These are phyloP conservation scores for Sinhomidia bicolor DNA, from an alignment of 2,888 invertebrate species.

Conservation along the genomic window DNA sequence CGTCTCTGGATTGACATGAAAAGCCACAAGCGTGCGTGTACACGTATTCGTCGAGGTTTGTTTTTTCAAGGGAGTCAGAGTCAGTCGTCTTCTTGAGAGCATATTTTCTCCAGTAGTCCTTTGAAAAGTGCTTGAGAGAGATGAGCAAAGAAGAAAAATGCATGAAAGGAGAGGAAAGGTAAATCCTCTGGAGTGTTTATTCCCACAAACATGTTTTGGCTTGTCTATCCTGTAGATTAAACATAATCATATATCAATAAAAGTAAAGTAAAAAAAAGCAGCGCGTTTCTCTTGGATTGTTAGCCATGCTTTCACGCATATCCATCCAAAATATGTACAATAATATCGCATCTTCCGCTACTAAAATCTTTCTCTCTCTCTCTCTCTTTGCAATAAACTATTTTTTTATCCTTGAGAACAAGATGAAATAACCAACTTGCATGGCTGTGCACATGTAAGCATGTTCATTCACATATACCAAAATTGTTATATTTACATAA, in stretches of 20 bases:
- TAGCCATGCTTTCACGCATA: too few relatives aligned
- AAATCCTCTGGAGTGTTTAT: constrained; percentile 64
- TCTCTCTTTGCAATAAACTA: too few relatives aligned
- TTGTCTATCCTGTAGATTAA: neutral
- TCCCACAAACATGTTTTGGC: constrained; percentile 5
- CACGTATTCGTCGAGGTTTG: neutral
- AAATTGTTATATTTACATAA: constrained; percentile 13
- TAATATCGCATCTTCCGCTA: too few relatives aligned
- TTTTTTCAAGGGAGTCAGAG: neutral
- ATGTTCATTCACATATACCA: too few relatives aligned
- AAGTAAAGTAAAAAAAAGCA: too few relatives aligned
- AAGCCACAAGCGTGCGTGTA: neutral
- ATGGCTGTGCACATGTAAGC: too few relatives aligned
- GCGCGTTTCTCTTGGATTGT: too few relatives aligned
- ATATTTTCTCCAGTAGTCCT: neutral
- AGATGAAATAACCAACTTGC: too few relatives aligned
- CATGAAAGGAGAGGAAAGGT: constrained; percentile 20
- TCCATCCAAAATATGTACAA: too few relatives aligned
- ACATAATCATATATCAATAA: neutral
- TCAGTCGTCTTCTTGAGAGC: too few relatives aligned
- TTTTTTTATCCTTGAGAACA: too few relatives aligned
- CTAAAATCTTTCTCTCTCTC: too few relatives aligned
- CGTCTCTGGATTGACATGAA: neutral
- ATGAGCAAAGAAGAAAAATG: constrained; percentile 12
- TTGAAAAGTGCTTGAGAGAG: neutral